A percentile compares a stretch with the other conserved stretches of the same genome.
These are phyloP conservation scores for Erpornis zantholeuca DNA, from an alignment of 2,113 vertebrate species.

Conservation along the genomic window DNA sequence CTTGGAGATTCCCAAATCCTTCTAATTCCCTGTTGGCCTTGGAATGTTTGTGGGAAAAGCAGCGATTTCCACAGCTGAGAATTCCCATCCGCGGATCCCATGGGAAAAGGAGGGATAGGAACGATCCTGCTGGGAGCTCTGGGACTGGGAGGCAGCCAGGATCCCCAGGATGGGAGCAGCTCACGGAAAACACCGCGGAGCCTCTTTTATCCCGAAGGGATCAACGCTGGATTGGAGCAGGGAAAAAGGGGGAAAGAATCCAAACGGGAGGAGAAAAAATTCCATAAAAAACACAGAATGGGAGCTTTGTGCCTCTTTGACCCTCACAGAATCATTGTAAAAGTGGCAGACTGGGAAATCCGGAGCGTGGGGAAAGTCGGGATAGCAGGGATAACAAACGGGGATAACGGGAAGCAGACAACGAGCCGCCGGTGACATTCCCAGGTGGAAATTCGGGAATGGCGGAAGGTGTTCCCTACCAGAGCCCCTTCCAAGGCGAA, in stretches of 20 bases:
- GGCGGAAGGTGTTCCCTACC: conserved; percentile 62
- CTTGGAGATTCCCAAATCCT: not conserved
- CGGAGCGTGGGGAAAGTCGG: accelerated
- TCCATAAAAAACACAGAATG: not conserved
- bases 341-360: accelerated
- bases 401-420: not conserved
- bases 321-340: accelerated
- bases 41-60: accelerated
- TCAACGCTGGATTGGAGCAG: not conserved
- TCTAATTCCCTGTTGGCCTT: accelerated
- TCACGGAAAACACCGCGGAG: not conserved
- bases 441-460: not conserved
- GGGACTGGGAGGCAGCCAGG: not conserved
- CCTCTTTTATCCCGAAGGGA: not conserved
- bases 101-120: not conserved
- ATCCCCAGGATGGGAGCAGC: accelerated
- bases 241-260: no score
- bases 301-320: not conserved
- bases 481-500: conserved; percentile 94
- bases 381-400: not conserved
- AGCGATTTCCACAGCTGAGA: accelerated
- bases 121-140: accelerated
- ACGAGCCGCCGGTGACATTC: accelerated
- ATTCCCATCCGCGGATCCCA: accelerated
- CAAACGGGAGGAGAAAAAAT: not conserved